These are phyloP conservation scores for Uloborus diversus DNA, from an alignment of 1,140 invertebrate species.

Conservation along the genomic window DNA sequence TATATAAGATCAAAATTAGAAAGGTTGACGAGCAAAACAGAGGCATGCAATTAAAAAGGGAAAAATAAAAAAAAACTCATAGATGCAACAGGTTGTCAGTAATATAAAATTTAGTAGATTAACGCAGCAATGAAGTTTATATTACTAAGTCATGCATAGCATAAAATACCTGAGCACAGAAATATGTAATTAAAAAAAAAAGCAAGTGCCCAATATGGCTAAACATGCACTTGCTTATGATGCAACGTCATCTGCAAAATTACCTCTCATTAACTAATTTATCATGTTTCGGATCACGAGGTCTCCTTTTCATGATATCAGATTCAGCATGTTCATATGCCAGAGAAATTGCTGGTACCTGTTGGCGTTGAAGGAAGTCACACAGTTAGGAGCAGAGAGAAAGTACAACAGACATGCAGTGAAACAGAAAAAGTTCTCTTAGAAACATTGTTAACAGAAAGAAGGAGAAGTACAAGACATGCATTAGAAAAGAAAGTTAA, in stretches of 20 bases:
- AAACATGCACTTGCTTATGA: neutral
- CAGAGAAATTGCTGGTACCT: constrained; percentile 77
- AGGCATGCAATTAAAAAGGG: neutral
- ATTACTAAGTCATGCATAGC: neutral
- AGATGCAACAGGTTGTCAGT: neutral
- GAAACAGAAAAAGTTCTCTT: neutral
- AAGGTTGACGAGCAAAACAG: neutral
- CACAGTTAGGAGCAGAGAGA: constrained; percentile 41
- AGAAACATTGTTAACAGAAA: neutral
- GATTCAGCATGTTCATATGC: constrained; percentile 76
- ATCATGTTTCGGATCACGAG: constrained; percentile 74
- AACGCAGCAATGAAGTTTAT: constrained; percentile 50
- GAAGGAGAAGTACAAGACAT: neutral
- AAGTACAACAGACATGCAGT: neutral
- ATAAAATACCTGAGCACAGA: neutral
- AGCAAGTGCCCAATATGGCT: neutral
- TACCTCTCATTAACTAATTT: constrained; percentile 73
- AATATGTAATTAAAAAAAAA: constrained; percentile 3
- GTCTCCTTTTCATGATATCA: constrained; percentile 77
- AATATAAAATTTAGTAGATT: neutral
- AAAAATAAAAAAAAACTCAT: neutral
- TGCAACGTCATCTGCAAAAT: constrained; percentile 6
- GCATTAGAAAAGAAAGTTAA: neutral
- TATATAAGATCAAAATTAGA: neutral
- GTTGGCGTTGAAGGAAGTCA: constrained; percentile 20